These are phyloP conservation scores for Babyrousa celebensis DNA, from an alignment of 2,797 vertebrate genomes.

Conservation along the genomic window DNA sequence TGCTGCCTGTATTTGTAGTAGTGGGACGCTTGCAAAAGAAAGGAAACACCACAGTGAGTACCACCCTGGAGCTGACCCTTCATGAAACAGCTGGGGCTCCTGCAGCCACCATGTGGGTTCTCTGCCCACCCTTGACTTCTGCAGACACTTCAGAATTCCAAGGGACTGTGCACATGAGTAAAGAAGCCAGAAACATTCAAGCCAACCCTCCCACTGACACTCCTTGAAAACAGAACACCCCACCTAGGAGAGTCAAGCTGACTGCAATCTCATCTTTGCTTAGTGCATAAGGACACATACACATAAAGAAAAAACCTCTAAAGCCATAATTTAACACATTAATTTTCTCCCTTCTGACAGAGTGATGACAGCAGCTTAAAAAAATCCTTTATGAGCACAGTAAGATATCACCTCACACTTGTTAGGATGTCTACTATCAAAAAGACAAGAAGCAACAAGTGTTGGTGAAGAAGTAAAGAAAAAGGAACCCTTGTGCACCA, in stretches of 20 bases:
- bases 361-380: background rate
- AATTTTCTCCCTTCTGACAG: background rate
- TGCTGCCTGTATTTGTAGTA: conserved; percentile 99
- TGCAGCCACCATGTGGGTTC: rapidly evolving
- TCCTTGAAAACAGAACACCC: background rate
- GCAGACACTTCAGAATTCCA: background rate
- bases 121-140: background rate
- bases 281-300: background rate
- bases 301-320: background rate
- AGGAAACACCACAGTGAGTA: background rate
- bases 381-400: background rate
- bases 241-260: background rate
- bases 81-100: background rate
- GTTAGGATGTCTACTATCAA: background rate
- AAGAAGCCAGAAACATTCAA: background rate
- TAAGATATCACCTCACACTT: background rate
- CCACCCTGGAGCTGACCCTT: rapidly evolving
- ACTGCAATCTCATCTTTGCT: background rate
- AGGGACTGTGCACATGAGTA: background rate
- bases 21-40: conserved; percentile 94
- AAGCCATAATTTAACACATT: background rate
- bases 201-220: background rate
- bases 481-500: background rate
- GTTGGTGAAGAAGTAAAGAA: background rate
- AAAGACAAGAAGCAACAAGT: background rate